These are phyloP conservation scores for Huso huso DNA, from an alignment of 2,797 vertebrate genomes.

Conservation along the genomic window DNA sequence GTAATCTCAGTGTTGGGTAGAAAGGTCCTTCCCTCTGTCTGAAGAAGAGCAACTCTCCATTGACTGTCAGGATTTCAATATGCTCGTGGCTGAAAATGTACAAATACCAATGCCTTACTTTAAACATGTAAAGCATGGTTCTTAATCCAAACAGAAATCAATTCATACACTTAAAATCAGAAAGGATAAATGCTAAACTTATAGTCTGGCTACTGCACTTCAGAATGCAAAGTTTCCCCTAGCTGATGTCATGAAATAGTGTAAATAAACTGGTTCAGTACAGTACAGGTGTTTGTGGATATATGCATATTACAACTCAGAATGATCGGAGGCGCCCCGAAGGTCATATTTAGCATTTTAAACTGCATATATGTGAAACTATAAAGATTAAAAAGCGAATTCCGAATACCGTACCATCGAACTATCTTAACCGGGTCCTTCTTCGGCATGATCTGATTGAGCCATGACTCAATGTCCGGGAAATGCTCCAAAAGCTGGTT, in stretches of 20 bases:
- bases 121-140: no score
- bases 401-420: slow-evolving; percentile 66
- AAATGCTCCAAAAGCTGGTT: slow-evolving; percentile 91
- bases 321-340: no score
- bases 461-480: slow-evolving; percentile 89
- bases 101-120: not conserved
- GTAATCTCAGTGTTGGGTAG: slow-evolving; percentile 86
- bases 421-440: slow-evolving; percentile 98
- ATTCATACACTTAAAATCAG: not conserved
- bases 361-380: no score
- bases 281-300: no score
- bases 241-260: no score
- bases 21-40: slow-evolving; percentile 94
- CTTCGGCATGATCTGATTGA: slow-evolving; percentile 98
- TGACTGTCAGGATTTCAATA: slow-evolving; percentile 96
- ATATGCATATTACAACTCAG: no score
- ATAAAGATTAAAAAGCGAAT: no score
- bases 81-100: slow-evolving; percentile 81
- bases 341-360: no score
- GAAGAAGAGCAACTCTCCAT: slow-evolving; percentile 96
- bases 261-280: no score
- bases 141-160: no score
- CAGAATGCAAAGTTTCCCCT: no score
- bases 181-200: not conserved
- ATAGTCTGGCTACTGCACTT: no score